Evolutionary conservation across 2,888 invertebrate species (phyloP).

Genomic region (Imbricaverruca yamaguchii): DNA sequence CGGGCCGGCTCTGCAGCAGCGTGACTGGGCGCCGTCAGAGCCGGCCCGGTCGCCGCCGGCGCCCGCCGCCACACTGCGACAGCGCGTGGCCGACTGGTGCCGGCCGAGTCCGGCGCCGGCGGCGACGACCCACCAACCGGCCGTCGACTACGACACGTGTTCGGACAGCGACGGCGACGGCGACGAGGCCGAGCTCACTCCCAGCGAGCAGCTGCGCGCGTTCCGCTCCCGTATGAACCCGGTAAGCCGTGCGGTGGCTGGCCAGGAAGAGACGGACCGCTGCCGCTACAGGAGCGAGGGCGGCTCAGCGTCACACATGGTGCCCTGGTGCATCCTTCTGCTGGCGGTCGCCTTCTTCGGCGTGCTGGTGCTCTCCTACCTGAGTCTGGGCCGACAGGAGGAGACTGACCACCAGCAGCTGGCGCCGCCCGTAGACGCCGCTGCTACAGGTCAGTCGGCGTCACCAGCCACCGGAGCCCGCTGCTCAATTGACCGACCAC

Average conservation of each 20-base stretch:
- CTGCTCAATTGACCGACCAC: no score
- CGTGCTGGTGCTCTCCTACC: not conserved
- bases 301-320: not conserved
- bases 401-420: not conserved
- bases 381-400: not conserved
- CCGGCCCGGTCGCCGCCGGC: not conserved
- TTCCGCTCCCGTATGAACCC: not conserved
- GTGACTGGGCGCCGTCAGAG: not conserved
- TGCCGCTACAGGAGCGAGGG: not conserved
- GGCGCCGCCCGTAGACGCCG: not conserved
- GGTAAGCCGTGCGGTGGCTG: not conserved
- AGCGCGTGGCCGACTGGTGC: slow-evolving; percentile 13
- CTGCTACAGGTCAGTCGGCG: not conserved
- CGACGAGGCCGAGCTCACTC: not conserved
- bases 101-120: not conserved
- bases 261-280: not conserved
- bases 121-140: not conserved
- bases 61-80: not conserved
- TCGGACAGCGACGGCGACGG: slow-evolving; percentile 29
- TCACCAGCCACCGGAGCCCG: not conserved
- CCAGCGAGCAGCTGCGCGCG: slow-evolving; percentile 5
- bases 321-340: slow-evolving; percentile 10
- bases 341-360: slow-evolving; percentile 5
- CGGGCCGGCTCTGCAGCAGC: not conserved
- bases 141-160: slow-evolving; percentile 29